phyloP scores from a whole-genome alignment of 1,140 invertebrate species.

The Oreohelix idahoensis region DNA sequence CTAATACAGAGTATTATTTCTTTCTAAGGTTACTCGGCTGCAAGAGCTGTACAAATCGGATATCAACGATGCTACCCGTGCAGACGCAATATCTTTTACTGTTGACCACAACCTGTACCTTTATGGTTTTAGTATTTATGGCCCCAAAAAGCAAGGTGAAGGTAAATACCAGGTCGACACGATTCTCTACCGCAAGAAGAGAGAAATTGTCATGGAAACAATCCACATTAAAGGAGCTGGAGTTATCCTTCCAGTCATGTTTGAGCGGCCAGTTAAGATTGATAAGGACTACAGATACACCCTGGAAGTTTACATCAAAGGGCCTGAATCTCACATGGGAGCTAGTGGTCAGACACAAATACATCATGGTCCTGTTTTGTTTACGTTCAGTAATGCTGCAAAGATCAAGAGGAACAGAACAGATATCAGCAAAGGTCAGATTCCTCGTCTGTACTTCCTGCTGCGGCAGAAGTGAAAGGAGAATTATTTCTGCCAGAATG shows the following conservation, averaged over 20 bases:
- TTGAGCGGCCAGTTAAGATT: slow-evolving; percentile 39
- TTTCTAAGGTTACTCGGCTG: slow-evolving; percentile 36
- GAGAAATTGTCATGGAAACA: slow-evolving; percentile 42
- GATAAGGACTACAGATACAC: slow-evolving; percentile 43
- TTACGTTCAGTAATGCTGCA: slow-evolving; percentile 40
- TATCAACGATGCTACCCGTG: slow-evolving; percentile 17
- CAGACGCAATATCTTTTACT: slow-evolving; percentile 42
- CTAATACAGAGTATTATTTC: neutral
- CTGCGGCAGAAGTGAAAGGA: slow-evolving; percentile 25
- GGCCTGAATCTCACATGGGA: slow-evolving; percentile 42
- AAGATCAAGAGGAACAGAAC: slow-evolving; percentile 42
- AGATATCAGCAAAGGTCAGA: slow-evolving; percentile 35
- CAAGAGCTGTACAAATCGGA: slow-evolving; percentile 24
- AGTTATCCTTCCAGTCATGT: slow-evolving; percentile 45
- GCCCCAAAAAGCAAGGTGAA: slow-evolving; percentile 38
- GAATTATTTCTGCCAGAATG: too few relatives aligned
- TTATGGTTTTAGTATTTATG: slow-evolving; percentile 47
- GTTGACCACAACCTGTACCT: slow-evolving; percentile 37
- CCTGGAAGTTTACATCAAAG: slow-evolving; percentile 43
- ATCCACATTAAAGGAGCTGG: slow-evolving; percentile 46
- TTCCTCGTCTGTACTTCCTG: slow-evolving; percentile 46
- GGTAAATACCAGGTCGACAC: slow-evolving; percentile 42
- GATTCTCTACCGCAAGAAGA: slow-evolving; percentile 40
- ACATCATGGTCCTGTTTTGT: slow-evolving; percentile 14
- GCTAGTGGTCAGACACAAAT: slow-evolving; percentile 29